Conservation (phyloP, 2,113 vertebrate species). For the Engraulis encrasicolus region DNA sequence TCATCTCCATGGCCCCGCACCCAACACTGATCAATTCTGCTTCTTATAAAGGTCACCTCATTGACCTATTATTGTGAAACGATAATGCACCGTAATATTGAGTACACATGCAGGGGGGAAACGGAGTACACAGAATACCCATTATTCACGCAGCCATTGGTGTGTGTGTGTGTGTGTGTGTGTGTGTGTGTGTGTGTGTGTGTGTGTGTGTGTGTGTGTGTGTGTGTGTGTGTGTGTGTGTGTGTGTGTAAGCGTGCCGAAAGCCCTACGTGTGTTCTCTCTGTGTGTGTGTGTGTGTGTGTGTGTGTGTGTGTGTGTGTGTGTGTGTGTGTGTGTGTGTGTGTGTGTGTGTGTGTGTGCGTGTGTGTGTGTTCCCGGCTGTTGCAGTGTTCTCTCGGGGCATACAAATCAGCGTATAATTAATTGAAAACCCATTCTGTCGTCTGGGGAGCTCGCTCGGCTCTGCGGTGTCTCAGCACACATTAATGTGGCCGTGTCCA, state of each 20-base stretch:
- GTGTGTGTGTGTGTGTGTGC: too few relatives aligned
- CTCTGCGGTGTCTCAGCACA: constrained; percentile 33
- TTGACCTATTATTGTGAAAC: constrained; percentile 35
- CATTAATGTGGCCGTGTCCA: constrained; percentile 22
- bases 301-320: too few relatives aligned
- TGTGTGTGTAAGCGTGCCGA: constrained; percentile 23
- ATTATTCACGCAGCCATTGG: constrained; percentile 28
- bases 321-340: too few relatives aligned
- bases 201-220: too few relatives aligned
- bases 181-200: too few relatives aligned
- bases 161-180: constrained; percentile 28
- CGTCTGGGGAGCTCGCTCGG: background rate
- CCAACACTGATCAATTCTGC: background rate
- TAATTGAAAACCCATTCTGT: constrained; percentile 50
- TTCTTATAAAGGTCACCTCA: constrained; percentile 40
- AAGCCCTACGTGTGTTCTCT: constrained; percentile 28
- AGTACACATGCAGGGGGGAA: constrained; percentile 35
- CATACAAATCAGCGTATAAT: constrained; percentile 46
- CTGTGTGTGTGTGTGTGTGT: too few relatives aligned
- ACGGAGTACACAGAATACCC: background rate
- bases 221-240: too few relatives aligned
- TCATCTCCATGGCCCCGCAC: background rate
- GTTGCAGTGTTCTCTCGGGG: background rate
- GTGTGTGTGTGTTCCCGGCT: constrained; percentile 15
- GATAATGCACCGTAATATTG: constrained; percentile 20